Evolutionary conservation across 2,888 invertebrate genomes (phyloP), one percentile per base, ranked within the genome.

Genomic region (Leucophenga maculata): DNA sequence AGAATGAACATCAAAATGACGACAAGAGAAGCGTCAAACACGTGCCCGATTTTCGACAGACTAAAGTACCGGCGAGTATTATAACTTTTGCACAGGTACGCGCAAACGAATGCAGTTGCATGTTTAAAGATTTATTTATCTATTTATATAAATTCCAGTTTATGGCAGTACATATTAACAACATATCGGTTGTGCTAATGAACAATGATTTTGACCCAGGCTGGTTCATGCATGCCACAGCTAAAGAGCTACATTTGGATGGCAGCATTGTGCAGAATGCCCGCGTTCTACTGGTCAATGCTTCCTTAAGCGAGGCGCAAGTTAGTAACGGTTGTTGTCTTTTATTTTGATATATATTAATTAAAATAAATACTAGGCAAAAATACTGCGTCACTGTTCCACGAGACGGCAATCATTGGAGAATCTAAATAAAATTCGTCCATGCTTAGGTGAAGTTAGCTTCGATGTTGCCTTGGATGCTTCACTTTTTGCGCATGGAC

Each of bases 101-200:
- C 8, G 8, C 39, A 39, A 26, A 3, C 26, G 26, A 26, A 26
- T 74, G 26, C 13, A 22, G 39, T n/a, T 18, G 20, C 55, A 6
- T 31, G 14, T 39, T n/a, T 60, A n/a, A 13, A 48, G 14, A 13
- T 57, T 57, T 1, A 8, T 31, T 57, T n/a, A 8, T 16, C 48
- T 16, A 3, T 48, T 8, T 32, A 32, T 62, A 59, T 72, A 70
- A 44, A 87, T 20, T 13, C 1, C 14, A 96, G 94, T 96, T 96
- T 86, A 94, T 95, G 93, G 95, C 95, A 13, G 92, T 96, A 20
- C 94, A 95, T 84, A 91, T 96, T 68, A 93, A 93, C 83, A 93
- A 95, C 82, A 90, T 94, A 77, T 92, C 92, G 6, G 90, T 91
- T 44, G 91, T 91, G 85, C 89, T 92, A 69, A 89, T 94, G 86